These are phyloP conservation scores for Macrosiphum euphorbiae DNA, from an alignment of 2,888 invertebrate species.

Conservation along the genomic window DNA sequence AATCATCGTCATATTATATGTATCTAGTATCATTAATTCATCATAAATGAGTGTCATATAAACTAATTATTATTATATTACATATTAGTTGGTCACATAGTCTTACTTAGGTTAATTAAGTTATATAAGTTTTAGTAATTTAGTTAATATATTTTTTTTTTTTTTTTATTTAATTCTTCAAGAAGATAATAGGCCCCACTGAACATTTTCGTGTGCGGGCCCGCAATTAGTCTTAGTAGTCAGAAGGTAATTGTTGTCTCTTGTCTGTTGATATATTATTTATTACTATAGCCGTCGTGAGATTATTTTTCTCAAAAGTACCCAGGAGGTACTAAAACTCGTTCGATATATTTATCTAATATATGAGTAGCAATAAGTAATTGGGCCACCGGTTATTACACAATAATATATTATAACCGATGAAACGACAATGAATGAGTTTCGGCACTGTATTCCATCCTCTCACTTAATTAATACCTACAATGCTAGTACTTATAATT, in stretches of 20 bases:
- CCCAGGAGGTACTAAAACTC: background rate
- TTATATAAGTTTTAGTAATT: background rate
- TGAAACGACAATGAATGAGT: background rate
- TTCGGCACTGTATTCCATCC: background rate
- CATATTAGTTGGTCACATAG: background rate
- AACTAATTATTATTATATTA: background rate
- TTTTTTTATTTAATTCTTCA: too few species aligned
- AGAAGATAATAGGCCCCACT: too few species aligned
- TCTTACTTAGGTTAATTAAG: background rate
- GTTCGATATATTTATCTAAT: background rate
- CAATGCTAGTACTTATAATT: background rate
- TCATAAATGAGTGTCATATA: background rate
- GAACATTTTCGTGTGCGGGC: too few species aligned
- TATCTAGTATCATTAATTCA: background rate
- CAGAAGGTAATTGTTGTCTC: background rate
- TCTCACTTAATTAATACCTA: background rate
- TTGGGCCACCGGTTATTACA: background rate
- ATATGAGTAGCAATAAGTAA: background rate
- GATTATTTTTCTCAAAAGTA: background rate
- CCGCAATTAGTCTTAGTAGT: background rate
- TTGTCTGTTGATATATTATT: background rate
- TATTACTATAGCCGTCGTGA: background rate
- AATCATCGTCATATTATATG: background rate
- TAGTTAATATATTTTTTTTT: too few species aligned
- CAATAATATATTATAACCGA: background rate